These are phyloP conservation scores for Felis catus DNA, from an alignment of 2,113 vertebrate genomes.

Conservation along the genomic window DNA sequence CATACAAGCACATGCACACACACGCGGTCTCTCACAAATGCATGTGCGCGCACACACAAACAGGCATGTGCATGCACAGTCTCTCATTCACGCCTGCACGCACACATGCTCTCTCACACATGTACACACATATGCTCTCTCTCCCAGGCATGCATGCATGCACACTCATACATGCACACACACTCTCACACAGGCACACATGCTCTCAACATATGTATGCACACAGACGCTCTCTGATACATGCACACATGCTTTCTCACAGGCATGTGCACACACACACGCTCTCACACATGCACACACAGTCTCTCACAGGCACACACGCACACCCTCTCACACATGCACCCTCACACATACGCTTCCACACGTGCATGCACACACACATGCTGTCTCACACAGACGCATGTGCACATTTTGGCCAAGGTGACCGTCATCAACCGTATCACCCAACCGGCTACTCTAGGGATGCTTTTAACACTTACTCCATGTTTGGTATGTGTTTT, in stretches of 20 bases:
- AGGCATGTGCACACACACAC: too few species aligned
- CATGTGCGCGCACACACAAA: rapidly evolving
- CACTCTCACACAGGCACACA: too few species aligned
- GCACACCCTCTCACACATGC: too few species aligned
- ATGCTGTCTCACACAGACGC: not conserved
- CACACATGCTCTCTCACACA: not conserved
- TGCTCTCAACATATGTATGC: too few species aligned
- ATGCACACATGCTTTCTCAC: not conserved
- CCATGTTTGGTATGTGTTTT: rapidly evolving
- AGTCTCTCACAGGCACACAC: rapidly evolving
- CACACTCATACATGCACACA: too few species aligned
- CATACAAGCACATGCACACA: rapidly evolving
- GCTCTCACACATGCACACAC: too few species aligned
- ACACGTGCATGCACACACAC: rapidly evolving
- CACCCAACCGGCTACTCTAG: not conserved
- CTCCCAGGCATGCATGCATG: too few species aligned
- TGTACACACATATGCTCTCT: not conserved
- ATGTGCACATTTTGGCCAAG: rapidly evolving
- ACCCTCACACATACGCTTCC: not conserved
- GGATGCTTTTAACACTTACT: too few species aligned
- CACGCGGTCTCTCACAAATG: too few species aligned
- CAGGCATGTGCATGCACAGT: rapidly evolving
- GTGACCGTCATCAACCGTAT: rapidly evolving
- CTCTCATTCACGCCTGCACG: too few species aligned
- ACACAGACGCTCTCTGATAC: not conserved